Conservation (phyloP, 2,113 vertebrate genomes). For the Triplophysa dalaica region DNA sequence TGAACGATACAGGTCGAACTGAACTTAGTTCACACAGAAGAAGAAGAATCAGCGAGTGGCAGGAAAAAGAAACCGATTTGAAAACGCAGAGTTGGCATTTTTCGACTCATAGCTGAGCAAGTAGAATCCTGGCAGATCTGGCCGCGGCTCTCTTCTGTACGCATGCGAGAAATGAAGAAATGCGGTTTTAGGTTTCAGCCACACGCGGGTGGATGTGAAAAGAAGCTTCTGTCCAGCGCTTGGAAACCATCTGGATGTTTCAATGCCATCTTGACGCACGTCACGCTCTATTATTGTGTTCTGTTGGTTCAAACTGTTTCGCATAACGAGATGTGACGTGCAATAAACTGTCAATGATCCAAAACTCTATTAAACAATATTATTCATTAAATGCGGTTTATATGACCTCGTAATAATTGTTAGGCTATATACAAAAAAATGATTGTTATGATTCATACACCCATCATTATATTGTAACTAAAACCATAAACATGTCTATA, state of each 20-base stretch:
- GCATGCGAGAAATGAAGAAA: conserved; percentile 29
- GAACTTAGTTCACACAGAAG: neutral
- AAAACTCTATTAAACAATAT: too few relatives aligned
- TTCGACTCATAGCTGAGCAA: conserved; percentile 24
- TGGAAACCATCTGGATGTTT: neutral
- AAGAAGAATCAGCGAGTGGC: neutral
- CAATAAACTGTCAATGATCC: too few relatives aligned
- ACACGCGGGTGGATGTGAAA: neutral
- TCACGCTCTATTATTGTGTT: too few relatives aligned
- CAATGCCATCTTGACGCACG: neutral
- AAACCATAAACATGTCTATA: too few relatives aligned
- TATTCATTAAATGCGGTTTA: too few relatives aligned
- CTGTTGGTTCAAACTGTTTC: too few relatives aligned
- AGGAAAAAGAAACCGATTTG: conserved; percentile 24
- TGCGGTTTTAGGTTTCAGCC: conserved; percentile 19
- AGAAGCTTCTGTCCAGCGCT: neutral
- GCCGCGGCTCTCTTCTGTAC: conserved; percentile 13
- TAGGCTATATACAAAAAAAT: too few relatives aligned
- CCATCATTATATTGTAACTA: too few relatives aligned
- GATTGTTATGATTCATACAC: too few relatives aligned
- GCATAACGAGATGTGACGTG: too few relatives aligned
- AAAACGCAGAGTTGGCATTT: conserved; percentile 23
- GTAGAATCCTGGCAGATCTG: conserved; percentile 8
- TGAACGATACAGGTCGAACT: conserved; percentile 30
- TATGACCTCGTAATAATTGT: too few relatives aligned